Evolutionary conservation across 2,797 vertebrate genomes (phyloP).

Genomic region (Tympanoctomys barrerae): DNA sequence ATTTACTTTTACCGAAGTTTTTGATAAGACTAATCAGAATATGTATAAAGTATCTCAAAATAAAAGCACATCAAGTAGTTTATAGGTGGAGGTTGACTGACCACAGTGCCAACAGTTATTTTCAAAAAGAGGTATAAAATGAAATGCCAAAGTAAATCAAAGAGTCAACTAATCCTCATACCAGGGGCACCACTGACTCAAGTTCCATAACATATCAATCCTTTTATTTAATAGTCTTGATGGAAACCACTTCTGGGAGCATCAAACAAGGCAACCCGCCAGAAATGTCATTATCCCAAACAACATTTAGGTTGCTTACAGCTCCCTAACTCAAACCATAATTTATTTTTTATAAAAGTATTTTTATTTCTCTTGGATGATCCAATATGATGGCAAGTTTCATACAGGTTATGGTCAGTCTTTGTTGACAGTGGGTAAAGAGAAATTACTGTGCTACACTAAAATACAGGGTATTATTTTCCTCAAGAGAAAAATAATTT

Average conservation of each 20-base stretch:
- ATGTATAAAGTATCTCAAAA: conserved; percentile 61
- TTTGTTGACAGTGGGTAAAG: not conserved
- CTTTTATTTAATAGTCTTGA: conserved; percentile 81
- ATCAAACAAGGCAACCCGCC: conserved; percentile 75
- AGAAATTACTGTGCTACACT: conserved; percentile 13
- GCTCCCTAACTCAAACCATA: conserved; percentile 55
- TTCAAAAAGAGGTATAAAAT: conserved; percentile 75
- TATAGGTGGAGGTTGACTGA: conserved; percentile 44
- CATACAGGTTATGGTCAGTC: not conserved
- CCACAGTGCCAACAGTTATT: conserved; percentile 58
- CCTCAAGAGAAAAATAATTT: not conserved
- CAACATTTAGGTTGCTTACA: conserved; percentile 69
- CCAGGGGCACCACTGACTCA: conserved; percentile 52
- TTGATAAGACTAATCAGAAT: conserved; percentile 35
- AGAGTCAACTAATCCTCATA: conserved; percentile 64
- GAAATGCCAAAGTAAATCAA: conserved; percentile 82
- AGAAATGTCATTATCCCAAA: conserved; percentile 80
- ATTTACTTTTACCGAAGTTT: conserved; percentile 48
- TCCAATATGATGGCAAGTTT: not conserved
- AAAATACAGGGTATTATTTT: not conserved
- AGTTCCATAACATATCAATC: conserved; percentile 65
- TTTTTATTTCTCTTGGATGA: conserved; percentile 51
- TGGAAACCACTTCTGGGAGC: conserved; percentile 67
- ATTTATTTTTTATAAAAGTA: conserved; percentile 64
- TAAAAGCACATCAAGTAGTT: conserved; percentile 35